These are phyloP conservation scores for Oscheius sp. DNA, from an alignment of 2,888 invertebrate genomes.

Conservation along the genomic window DNA sequence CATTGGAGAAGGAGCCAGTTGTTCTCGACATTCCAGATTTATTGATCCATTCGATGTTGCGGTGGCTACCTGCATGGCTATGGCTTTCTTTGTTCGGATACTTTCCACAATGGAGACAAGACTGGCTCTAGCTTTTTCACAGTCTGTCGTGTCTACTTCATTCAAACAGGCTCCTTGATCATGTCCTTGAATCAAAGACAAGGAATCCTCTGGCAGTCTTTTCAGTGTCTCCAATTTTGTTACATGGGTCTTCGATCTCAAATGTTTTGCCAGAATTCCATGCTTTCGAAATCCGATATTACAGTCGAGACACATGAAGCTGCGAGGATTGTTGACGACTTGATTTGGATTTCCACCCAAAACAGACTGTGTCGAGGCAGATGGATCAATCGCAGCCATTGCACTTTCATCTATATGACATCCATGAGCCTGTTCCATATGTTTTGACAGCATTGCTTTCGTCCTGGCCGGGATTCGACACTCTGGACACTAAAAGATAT, in stretches of 20 bases:
- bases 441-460: constrained; percentile 65
- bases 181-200: constrained; percentile 84
- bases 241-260: constrained; percentile 75
- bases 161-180: constrained; percentile 82
- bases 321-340: constrained; percentile 81
- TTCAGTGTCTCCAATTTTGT: constrained; percentile 78
- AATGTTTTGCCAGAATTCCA: constrained; percentile 94
- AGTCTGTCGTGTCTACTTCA: constrained; percentile 94
- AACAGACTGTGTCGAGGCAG: constrained; percentile 48
- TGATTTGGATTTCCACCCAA: constrained; percentile 37
- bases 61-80: no score
- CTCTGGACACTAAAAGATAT: constrained; percentile 65
- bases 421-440: constrained; percentile 52
- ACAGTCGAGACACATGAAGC: constrained; percentile 94
- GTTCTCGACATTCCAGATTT: constrained; percentile 36
- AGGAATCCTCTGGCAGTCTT: constrained; percentile 88
- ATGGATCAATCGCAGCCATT: constrained; percentile 40
- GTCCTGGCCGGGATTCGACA: constrained; percentile 69
- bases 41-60: constrained; percentile 1
- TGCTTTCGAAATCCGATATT: constrained; percentile 92
- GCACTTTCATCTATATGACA: constrained; percentile 46
- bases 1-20: constrained; percentile 31
- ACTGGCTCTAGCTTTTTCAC: constrained; percentile 81
- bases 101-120: constrained; percentile 44
- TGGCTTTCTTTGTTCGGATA: constrained; percentile 36